A percentile compares a stretch with the other conserved stretches of the same genome.
These are phyloP conservation scores for Ibidorhyncha struthersii DNA, from an alignment of 2,113 vertebrate genomes.

Conservation along the genomic window DNA sequence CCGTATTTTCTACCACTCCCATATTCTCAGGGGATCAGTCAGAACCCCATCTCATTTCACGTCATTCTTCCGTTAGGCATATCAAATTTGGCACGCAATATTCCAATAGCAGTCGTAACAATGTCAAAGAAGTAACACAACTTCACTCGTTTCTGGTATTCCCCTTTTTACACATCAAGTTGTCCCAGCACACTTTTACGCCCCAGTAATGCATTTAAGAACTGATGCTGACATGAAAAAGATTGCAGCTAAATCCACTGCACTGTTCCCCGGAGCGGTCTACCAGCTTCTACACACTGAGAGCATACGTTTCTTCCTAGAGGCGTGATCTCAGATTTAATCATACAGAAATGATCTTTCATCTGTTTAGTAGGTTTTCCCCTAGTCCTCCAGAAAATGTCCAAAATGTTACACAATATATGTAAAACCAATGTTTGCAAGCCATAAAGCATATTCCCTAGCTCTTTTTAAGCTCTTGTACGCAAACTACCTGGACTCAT, in stretches of 20 bases:
- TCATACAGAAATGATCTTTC: background rate
- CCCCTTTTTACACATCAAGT: background rate
- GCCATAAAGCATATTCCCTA: background rate
- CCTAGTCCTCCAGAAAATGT: background rate
- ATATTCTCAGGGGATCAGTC: background rate
- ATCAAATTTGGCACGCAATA: rapidly evolving
- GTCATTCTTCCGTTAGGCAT: background rate
- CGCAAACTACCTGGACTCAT: background rate
- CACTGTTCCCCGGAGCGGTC: background rate
- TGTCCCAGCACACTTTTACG: background rate
- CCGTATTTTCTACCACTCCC: background rate
- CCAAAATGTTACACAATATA: rapidly evolving
- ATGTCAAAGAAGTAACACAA: background rate
- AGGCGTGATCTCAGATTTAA: background rate
- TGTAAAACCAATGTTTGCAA: background rate
- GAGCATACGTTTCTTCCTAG: rapidly evolving
- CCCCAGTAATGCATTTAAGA: background rate
- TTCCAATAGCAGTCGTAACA: background rate
- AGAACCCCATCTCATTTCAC: background rate
- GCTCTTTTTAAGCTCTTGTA: background rate
- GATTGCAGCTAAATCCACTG: background rate
- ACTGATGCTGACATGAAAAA: background rate
- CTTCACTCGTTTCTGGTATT: background rate
- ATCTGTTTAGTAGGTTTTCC: background rate
- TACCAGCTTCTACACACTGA: rapidly evolving